Evolutionary conservation across 2,113 vertebrate species (phyloP).

Genomic region (Pheucticus melanocephalus): DNA sequence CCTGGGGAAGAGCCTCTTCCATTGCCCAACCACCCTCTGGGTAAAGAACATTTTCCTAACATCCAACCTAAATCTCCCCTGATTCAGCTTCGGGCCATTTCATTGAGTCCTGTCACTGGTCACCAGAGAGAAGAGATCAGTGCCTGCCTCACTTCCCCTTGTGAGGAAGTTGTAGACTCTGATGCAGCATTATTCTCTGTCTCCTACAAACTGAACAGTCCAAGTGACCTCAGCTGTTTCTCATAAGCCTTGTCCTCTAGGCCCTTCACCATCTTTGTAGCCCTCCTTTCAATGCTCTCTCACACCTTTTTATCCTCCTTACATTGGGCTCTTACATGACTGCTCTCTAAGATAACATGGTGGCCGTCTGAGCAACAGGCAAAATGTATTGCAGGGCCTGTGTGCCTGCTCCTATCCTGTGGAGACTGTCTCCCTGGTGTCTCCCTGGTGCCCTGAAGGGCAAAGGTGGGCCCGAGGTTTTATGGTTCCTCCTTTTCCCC

Average conservation of each 20-base stretch:
- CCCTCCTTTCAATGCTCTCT: background rate
- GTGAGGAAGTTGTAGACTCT: background rate
- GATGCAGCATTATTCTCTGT: background rate
- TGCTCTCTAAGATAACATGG: background rate
- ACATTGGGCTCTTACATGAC: background rate
- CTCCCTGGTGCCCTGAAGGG: background rate
- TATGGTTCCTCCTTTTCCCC: background rate
- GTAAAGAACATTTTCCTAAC: background rate
- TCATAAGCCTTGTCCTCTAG: background rate
- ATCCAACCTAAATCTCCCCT: background rate
- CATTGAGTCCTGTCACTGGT: background rate
- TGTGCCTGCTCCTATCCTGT: background rate
- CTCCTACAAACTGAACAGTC: background rate
- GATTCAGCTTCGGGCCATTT: background rate
- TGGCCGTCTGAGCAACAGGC: slow-evolving; percentile 7
- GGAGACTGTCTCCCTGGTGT: background rate
- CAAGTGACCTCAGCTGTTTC: background rate
- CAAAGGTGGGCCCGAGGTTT: background rate
- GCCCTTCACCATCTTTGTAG: background rate
- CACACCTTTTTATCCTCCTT: background rate
- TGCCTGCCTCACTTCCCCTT: background rate
- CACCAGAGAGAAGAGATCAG: background rate
- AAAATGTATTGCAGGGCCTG: background rate
- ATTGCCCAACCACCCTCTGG: background rate
- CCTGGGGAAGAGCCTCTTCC: background rate